phyloP scores from a whole-genome alignment of 2,797 vertebrate species.

The Pangasius sanitwongsei region DNA sequence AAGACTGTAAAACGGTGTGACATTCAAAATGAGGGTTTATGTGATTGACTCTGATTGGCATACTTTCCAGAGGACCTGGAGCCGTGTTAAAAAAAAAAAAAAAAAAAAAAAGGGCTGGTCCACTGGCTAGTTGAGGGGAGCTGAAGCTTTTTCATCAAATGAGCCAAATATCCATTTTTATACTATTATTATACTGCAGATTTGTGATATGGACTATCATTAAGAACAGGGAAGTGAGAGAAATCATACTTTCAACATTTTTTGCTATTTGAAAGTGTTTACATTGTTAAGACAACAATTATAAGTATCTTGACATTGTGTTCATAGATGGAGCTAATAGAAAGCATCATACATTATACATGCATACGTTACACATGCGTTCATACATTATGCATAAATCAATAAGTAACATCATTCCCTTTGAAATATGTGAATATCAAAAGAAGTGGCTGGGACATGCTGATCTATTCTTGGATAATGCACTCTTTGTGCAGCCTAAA shows the following conservation, averaged over 20 bases:
- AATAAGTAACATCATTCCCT: conserved; percentile 9
- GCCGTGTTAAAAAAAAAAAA: background rate
- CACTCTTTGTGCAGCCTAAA: background rate
- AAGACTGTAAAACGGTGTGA: background rate
- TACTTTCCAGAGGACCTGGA: conserved; percentile 8
- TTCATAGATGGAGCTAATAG: background rate
- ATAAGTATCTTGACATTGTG: background rate
- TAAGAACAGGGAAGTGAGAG: background rate
- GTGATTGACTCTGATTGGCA: background rate
- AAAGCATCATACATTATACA: conserved; percentile 29
- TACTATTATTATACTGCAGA: conserved; percentile 16
- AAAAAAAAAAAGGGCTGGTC: background rate
- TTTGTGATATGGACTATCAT: conserved; percentile 3
- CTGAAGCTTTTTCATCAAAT: conserved; percentile 7
- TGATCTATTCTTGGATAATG: conserved; percentile 4
- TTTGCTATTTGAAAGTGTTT: background rate
- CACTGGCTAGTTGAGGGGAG: background rate
- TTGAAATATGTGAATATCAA: conserved; percentile 13
- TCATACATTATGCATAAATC: conserved; percentile 22
- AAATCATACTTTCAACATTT: background rate
- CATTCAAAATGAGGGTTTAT: conserved; percentile 3
- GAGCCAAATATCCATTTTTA: conserved; percentile 37
- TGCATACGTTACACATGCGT: conserved; percentile 27
- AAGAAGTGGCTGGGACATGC: conserved; percentile 10
- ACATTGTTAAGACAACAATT: background rate